Conservation (phyloP, 2,888 invertebrate species). For the Molanna angustata region DNA sequence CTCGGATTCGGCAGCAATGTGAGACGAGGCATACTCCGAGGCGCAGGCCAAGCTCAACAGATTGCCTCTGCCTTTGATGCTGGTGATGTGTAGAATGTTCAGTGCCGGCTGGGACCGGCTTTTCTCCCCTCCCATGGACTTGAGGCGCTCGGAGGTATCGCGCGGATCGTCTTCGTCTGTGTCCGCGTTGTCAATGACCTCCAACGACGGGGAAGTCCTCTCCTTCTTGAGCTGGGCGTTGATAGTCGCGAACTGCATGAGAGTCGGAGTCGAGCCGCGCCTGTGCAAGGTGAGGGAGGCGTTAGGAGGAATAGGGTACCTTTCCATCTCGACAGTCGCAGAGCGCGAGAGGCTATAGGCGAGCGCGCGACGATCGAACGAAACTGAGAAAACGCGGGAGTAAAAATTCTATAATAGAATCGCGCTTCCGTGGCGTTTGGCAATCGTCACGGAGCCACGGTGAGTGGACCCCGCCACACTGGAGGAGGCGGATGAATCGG, state of each 20-base stretch:
- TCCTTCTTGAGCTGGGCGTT: conserved; percentile 32
- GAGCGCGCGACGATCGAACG: not conserved
- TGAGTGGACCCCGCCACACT: conserved; percentile 8
- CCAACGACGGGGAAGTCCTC: conserved; percentile 27
- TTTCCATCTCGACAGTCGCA: no score
- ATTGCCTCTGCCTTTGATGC: conserved; percentile 24
- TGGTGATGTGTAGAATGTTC: conserved; percentile 29
- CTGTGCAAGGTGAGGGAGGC: conserved; percentile 22
- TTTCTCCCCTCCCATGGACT: conserved; percentile 11
- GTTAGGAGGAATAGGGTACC: conserved; percentile 16
- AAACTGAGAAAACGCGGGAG: not conserved
- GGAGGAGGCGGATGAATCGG: conserved; percentile 25
- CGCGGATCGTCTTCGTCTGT: conserved; percentile 19
- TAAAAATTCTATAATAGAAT: not conserved
- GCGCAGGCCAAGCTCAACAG: not conserved
- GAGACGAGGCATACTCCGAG: not conserved
- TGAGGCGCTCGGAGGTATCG: conserved; percentile 4
- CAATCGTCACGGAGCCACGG: conserved; percentile 10
- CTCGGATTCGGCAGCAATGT: not conserved
- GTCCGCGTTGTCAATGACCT: conserved; percentile 23
- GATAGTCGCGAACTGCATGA: conserved; percentile 30
- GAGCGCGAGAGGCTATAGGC: not conserved
- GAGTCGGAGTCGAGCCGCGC: conserved; percentile 29
- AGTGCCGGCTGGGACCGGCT: conserved; percentile 28
- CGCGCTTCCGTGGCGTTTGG: conserved; percentile 14